These are phyloP conservation scores for Thamnophis sirtalis DNA, from an alignment of 2,113 vertebrate species.

Conservation along the genomic window DNA sequence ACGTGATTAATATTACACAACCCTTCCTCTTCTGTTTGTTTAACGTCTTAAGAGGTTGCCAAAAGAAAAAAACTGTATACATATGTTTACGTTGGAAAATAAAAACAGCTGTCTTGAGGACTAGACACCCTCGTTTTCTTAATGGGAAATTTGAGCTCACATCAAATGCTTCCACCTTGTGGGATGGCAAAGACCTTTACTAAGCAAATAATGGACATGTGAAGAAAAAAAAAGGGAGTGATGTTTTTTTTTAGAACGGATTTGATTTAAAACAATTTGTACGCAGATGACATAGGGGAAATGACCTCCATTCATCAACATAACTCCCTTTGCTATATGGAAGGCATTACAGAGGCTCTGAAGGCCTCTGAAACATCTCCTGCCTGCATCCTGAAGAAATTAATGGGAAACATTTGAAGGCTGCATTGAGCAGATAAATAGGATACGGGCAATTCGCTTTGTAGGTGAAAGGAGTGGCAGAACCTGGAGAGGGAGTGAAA, in stretches of 20 bases:
- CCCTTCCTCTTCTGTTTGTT: conserved; percentile 21
- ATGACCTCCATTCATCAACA: accelerated
- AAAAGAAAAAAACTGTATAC: conserved; percentile 39
- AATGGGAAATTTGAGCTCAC: background rate
- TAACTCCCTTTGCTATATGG: background rate
- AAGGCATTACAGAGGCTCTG: background rate
- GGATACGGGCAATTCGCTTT: background rate
- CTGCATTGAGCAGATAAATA: background rate
- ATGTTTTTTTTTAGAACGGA: background rate
- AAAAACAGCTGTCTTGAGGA: background rate
- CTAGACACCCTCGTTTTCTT: background rate
- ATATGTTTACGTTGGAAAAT: background rate
- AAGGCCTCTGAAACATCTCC: background rate
- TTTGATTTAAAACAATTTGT: background rate
- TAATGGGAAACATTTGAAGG: background rate
- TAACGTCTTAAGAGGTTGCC: background rate
- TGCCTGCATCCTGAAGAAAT: background rate
- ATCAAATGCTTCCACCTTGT: background rate
- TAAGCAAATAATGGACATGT: conserved; percentile 4
- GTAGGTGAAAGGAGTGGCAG: background rate
- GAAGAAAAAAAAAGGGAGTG: conserved; percentile 1
- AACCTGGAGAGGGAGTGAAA: background rate
- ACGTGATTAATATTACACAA: conserved; percentile 10
- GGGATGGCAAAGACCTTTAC: conserved; percentile 11
- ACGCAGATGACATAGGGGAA: background rate